These are phyloP conservation scores for Aphidius colemani DNA, from an alignment of 2,888 invertebrate species.

Conservation along the genomic window DNA sequence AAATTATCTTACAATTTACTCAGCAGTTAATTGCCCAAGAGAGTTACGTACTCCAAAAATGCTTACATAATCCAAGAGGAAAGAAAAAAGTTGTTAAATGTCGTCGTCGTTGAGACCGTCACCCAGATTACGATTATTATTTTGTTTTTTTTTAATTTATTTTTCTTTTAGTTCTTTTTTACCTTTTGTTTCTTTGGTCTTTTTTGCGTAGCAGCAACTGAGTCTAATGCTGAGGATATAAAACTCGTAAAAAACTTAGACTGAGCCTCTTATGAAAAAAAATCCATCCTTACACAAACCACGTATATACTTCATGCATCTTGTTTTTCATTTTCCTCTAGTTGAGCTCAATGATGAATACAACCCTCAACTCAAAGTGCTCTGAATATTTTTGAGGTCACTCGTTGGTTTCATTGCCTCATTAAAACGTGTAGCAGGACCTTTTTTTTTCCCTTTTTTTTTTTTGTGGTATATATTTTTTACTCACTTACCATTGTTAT, in stretches of 20 bases:
- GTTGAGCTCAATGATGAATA: too few relatives aligned
- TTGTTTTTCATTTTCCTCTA: too few relatives aligned
- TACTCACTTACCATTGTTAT: neutral
- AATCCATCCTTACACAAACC: neutral
- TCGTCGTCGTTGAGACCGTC: neutral
- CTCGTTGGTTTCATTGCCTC: constrained; percentile 13
- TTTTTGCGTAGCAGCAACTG: too few relatives aligned
- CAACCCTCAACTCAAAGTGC: too few relatives aligned
- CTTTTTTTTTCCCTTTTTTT: neutral
- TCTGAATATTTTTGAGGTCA: neutral
- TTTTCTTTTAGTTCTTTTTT: too few relatives aligned
- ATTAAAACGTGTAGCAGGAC: neutral
- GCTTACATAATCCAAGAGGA: neutral
- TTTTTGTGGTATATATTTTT: neutral
- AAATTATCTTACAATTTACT: constrained; percentile 36
- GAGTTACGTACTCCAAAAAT: constrained; percentile 40
- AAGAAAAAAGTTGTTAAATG: constrained; percentile 8
- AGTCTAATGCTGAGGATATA: too few relatives aligned
- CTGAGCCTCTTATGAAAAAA: neutral
- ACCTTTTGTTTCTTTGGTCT: too few relatives aligned
- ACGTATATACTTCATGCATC: too few relatives aligned
- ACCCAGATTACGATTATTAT: too few relatives aligned
- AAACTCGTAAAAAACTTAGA: too few relatives aligned
- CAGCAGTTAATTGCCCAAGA: constrained; percentile 42
- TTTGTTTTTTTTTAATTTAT: too few relatives aligned